A percentile compares a stretch with the other conserved stretches of the same genome.
phyloP scores from a whole-genome alignment of 2,888 invertebrate genomes.

The Brenthis daphne region DNA sequence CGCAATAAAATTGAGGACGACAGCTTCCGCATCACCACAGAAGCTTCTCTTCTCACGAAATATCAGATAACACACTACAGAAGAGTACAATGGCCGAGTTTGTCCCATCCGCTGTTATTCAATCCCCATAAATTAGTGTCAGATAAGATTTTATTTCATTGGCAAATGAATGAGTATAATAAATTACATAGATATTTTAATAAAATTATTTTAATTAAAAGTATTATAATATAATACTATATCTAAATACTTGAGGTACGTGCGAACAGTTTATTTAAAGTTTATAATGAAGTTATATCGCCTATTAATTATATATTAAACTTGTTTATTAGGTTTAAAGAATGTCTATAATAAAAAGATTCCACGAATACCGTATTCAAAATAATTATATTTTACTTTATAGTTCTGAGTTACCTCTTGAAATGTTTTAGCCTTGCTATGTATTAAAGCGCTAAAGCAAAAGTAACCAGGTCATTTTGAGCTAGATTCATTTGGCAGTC shows the following conservation, averaged over 20 bases:
- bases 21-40: slow-evolving; percentile 25
- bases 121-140: slow-evolving; percentile 23
- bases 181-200: neutral
- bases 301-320: neutral
- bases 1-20: slow-evolving; percentile 27
- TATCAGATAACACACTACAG: slow-evolving; percentile 26
- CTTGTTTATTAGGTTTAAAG: neutral
- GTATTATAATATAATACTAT: too few species aligned
- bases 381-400: neutral
- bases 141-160: slow-evolving; percentile 8
- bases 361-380: neutral
- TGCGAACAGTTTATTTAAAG: too few species aligned
- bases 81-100: slow-evolving; percentile 22
- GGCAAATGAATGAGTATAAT: neutral
- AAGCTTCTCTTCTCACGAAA: slow-evolving; percentile 24
- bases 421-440: neutral
- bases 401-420: neutral
- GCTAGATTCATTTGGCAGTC: slow-evolving; percentile 13
- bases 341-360: neutral
- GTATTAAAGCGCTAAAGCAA: slow-evolving; percentile 5
- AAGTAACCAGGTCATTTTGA: slow-evolving; percentile 14
- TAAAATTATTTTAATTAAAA: too few species aligned
- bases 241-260: too few species aligned
- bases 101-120: slow-evolving; percentile 21
- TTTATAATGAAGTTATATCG: too few species aligned